Base-by-base conservation (phyloP, 2,797 vertebrate genomes). In the Channallabes apus region DNA sequence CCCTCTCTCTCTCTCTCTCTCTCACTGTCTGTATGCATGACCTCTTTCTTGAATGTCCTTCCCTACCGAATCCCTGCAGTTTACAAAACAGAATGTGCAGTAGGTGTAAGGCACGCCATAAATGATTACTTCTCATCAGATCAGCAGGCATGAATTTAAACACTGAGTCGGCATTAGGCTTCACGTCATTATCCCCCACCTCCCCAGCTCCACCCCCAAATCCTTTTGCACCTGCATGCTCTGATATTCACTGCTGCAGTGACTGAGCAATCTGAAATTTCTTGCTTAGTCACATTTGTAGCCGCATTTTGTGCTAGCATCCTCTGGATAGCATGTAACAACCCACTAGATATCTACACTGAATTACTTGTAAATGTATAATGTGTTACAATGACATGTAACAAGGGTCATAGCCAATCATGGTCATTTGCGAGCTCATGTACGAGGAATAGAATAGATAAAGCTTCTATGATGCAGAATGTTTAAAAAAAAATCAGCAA, bases 31-130 rank as follows among this genome's bases (percentile, higher is more conserved):
- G 65, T 78, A 64, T 41, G 62, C 77, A 59, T 81, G 84, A 80
- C 84, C 73, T 86, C 54, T 65, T 89, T 86, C 38, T 83, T 81
- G 82, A 83, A 68, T 81, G 75, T n/a, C 86, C 86, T 86, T 82
- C 29, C 2, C 67, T 83, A 58, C 65, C n/a, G 61, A 58, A 71
- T 58, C 71, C 38, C 80, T 83, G 76, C 82, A 59, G 76, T 56
- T 67, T 83, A 32, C 58, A 62, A 80, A 84, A 59, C 65, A 82
- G 68, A 2, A 82, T 0, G 75, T 80, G 64, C 68, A 84, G 67
- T 67, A 80, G 82, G 65, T 69, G 35, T 22, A 27, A 56, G 27
- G 59, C 67, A 69, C 58, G n/a, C 59, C 78, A 73, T 7, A 81
- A 80, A 69, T 64, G 1, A 65, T n/a, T 54, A 11, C 20, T 81